Percentiles rank a stretch among this genome's conserved stretches.
phyloP scores from a whole-genome alignment of 2,113 vertebrate genomes.

The Perca schrenkii region DNA sequence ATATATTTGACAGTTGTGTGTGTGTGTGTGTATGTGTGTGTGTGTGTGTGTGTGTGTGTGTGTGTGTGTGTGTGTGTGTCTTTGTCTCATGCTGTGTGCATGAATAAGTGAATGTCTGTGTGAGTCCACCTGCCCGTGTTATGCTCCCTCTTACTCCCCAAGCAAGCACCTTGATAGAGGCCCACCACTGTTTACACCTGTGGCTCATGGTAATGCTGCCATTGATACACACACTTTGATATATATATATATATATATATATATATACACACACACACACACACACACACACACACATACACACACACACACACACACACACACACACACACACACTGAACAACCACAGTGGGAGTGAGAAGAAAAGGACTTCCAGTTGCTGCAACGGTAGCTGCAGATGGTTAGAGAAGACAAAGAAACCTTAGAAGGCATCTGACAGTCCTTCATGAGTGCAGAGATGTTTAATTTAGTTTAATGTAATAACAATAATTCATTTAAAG shows the following conservation, averaged over 20 bases:
- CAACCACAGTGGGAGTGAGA: constrained; percentile 9
- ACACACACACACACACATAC: neutral
- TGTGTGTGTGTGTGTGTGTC: neutral
- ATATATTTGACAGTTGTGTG: neutral
- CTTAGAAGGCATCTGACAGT: constrained; percentile 6
- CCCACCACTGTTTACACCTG: constrained; percentile 67
- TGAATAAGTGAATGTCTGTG: constrained; percentile 50
- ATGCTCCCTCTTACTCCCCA: constrained; percentile 43
- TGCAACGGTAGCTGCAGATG: constrained; percentile 3
- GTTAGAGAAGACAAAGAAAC: constrained; percentile 25
- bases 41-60: neutral
- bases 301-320: neutral
- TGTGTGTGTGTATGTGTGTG: constrained; percentile 1
- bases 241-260: neutral
- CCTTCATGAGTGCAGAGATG: neutral
- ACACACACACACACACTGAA: constrained; percentile 22
- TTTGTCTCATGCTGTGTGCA: constrained; percentile 31
- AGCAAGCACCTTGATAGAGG: constrained; percentile 55
- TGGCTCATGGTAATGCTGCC: constrained; percentile 63
- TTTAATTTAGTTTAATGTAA: neutral
- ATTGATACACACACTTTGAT: constrained; percentile 21
- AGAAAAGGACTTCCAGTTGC: constrained; percentile 13
- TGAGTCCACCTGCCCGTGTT: constrained; percentile 48
- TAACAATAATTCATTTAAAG: neutral
- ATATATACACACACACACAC: constrained; percentile 14